phyloP scores from a whole-genome alignment of 2,888 invertebrate genomes.

The Leptarthrus brevirostris region DNA sequence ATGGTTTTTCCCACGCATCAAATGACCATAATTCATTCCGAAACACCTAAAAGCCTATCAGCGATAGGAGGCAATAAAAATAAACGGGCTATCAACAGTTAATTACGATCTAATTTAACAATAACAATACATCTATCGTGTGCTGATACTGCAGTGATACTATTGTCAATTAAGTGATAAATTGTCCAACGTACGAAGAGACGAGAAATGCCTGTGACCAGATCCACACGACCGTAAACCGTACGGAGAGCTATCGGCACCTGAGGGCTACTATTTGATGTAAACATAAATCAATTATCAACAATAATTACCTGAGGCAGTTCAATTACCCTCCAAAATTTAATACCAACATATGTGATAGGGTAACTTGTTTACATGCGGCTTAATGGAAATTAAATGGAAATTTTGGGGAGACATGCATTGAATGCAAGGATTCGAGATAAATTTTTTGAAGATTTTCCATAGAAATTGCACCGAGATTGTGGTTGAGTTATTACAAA shows the following conservation, averaged over 20 bases:
- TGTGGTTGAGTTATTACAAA: no score
- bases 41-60: neutral
- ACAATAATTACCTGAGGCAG: slow-evolving; percentile 58
- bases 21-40: neutral
- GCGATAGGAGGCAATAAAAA: slow-evolving; percentile 46
- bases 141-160: slow-evolving; percentile 51
- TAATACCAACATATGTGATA: slow-evolving; percentile 34
- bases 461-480: no score
- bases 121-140: slow-evolving; percentile 51
- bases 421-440: neutral
- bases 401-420: neutral
- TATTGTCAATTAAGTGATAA: slow-evolving; percentile 53
- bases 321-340: slow-evolving; percentile 55
- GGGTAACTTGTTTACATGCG: slow-evolving; percentile 39
- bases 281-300: slow-evolving; percentile 59
- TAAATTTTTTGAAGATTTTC: slow-evolving; percentile 1
- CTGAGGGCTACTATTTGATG: slow-evolving; percentile 55
- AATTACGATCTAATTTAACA: slow-evolving; percentile 55
- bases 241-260: slow-evolving; percentile 45
- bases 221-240: neutral
- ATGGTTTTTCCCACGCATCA: slow-evolving; percentile 2
- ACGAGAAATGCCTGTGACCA: neutral
- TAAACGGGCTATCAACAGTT: slow-evolving; percentile 52
- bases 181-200: slow-evolving; percentile 40
- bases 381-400: slow-evolving; percentile 28